Percentiles rank a stretch among this genome's conserved stretches.
Conservation (phyloP, 2,888 invertebrate genomes). For the Cephus rjabovi region DNA sequence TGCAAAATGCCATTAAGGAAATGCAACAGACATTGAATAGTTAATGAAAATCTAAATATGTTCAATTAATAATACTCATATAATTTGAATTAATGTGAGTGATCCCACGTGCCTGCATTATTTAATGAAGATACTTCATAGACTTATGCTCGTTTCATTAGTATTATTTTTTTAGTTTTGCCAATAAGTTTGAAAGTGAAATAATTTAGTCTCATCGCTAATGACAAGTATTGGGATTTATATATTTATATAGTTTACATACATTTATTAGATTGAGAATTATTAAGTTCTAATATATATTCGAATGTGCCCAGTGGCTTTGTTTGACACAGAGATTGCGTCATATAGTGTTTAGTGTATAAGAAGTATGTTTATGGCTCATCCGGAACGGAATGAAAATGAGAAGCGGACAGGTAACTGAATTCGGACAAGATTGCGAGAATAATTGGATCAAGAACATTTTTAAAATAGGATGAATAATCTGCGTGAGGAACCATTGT, state of each 20-base stretch:
- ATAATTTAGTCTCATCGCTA: not conserved
- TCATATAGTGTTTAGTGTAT: not conserved
- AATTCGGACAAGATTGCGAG: not conserved
- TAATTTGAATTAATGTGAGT: not conserved
- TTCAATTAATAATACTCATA: not conserved
- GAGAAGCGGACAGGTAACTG: not conserved
- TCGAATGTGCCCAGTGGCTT: not conserved
- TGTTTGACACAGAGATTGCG: not conserved
- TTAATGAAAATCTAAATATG: not conserved
- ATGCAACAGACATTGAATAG: not conserved
- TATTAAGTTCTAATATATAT: not conserved
- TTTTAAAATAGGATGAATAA: not conserved
- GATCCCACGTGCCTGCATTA: not conserved
- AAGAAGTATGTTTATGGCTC: not conserved
- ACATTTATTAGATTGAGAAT: not conserved
- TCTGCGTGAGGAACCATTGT: not conserved
- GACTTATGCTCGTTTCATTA: not conserved
- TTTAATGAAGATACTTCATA: not conserved
- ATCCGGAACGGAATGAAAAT: not conserved
- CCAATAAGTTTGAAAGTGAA: too few relatives aligned
- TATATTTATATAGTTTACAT: not conserved
- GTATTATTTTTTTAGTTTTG: not conserved
- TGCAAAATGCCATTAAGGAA: not conserved
- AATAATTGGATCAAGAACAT: not conserved
- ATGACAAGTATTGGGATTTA: not conserved